Base-by-base conservation (phyloP, 2,888 invertebrate genomes). In the Xestia rhomboidea region DNA sequence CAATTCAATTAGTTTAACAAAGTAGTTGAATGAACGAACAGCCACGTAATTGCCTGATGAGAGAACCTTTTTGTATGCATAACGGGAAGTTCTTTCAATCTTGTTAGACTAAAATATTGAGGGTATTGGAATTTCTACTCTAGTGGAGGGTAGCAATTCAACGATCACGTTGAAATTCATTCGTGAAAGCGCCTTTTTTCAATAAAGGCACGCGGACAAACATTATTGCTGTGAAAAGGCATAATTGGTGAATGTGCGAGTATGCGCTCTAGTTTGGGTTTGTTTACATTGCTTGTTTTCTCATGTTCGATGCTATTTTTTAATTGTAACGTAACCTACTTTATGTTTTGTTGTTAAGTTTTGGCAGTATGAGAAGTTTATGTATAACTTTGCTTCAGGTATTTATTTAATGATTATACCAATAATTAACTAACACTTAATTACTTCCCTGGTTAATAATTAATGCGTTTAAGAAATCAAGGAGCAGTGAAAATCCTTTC, bases 51-150 rank as follows among this genome's bases (percentile, higher is more conserved):
- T 79, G 57, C 54, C 49, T 68, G 76, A 77, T 68, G 84, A 85
- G 76, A 64, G 69, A 79, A 79, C 77, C 73, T 73, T 73, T 88
- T 82, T 81, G 82, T 87, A 89, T 89, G 87, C 87, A 73, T 73
- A 84, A 70, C 84, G 73, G 72, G 76, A 77, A 76, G 77, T 81
- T 75, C 79, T 85, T 89, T 90, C 89, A 89, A 89, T 89, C 86
- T 88, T 83, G 76, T 68, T 79, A 46, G 77, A 69, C 77, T 79
- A 79, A 86, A 88, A 85, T 85, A 83, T 83, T 70, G 80, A 38
- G 77, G 73, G 77, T 77, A 82, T 74, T 74, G 38, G 27, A 76
- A 71, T 71, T 81, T 60, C 57, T 73, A 72, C 76, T 80, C 83
- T 76, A 84, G 82, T 83, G 83, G 78, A 83, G 79, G 84, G 82